Percentiles rank a stretch among this genome's conserved stretches.
phyloP scores from a whole-genome alignment of 2,888 invertebrate species.

The Formica aserva region DNA sequence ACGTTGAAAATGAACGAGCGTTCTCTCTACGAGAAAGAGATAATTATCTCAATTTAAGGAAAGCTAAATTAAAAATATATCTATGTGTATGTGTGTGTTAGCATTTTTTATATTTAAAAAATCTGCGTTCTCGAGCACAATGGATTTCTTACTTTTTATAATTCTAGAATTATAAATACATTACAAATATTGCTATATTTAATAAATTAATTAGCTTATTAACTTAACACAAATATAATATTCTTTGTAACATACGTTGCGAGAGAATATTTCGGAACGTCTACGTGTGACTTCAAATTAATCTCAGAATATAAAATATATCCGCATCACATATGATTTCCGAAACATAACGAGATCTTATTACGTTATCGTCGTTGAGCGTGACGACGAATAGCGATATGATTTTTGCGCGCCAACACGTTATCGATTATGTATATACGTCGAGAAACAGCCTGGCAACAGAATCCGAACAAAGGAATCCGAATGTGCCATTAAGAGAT shows the following conservation, averaged over 20 bases:
- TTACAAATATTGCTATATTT: not conserved
- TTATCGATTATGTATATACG: conserved; percentile 43
- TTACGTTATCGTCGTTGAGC: conserved; percentile 21
- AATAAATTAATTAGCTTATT: not conserved
- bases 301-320: not conserved
- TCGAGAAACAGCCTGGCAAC: conserved; percentile 43
- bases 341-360: not conserved
- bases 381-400: conserved; percentile 12
- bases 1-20: conserved; percentile 30
- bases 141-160: not conserved
- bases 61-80: conserved; percentile 14
- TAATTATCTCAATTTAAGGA: conserved; percentile 19
- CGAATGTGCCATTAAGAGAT: conserved; percentile 45
- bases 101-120: not conserved
- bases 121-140: not conserved
- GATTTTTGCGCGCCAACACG: conserved; percentile 37
- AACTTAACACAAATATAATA: not conserved
- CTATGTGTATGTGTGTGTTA: not conserved
- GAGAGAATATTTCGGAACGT: not conserved
- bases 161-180: not conserved
- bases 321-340: not conserved
- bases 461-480: conserved; percentile 52
- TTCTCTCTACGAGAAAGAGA: not conserved
- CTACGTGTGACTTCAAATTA: not conserved
- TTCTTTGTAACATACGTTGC: not conserved